phyloP scores from a whole-genome alignment of 2,888 invertebrate species.

The Drosophila multiciliata region DNA sequence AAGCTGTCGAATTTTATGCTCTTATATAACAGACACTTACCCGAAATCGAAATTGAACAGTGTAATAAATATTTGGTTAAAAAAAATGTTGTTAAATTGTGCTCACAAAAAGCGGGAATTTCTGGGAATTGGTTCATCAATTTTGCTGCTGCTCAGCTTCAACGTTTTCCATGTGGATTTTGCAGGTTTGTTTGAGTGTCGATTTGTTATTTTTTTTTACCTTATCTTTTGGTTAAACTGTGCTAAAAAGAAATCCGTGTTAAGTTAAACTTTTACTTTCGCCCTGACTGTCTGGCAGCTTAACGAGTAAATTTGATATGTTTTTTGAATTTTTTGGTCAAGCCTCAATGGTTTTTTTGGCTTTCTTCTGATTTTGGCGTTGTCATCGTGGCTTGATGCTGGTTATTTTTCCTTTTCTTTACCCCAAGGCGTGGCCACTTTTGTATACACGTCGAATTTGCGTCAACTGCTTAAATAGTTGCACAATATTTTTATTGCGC shows the following conservation, averaged over 20 bases:
- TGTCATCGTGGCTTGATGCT: constrained; percentile 42
- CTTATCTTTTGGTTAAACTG: constrained; percentile 6
- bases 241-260: constrained; percentile 61
- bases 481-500: constrained; percentile 48
- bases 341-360: constrained; percentile 44
- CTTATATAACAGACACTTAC: constrained; percentile 34
- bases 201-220: background rate
- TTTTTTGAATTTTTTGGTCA: constrained; percentile 42
- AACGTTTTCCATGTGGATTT: constrained; percentile 61
- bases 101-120: constrained; percentile 23
- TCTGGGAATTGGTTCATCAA: constrained; percentile 18
- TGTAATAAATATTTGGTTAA: background rate
- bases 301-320: constrained; percentile 11
- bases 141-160: constrained; percentile 45
- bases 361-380: constrained; percentile 57
- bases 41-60: constrained; percentile 17
- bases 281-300: constrained; percentile 56
- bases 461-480: constrained; percentile 46
- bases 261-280: constrained; percentile 73
- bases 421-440: constrained; percentile 27
- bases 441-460: constrained; percentile 56
- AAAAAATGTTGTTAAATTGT: constrained; percentile 48
- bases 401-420: constrained; percentile 15
- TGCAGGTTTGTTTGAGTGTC: constrained; percentile 74
- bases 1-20: background rate